These are phyloP conservation scores for Noctua pronuba DNA, from an alignment of 2,888 invertebrate genomes.

Conservation along the genomic window DNA sequence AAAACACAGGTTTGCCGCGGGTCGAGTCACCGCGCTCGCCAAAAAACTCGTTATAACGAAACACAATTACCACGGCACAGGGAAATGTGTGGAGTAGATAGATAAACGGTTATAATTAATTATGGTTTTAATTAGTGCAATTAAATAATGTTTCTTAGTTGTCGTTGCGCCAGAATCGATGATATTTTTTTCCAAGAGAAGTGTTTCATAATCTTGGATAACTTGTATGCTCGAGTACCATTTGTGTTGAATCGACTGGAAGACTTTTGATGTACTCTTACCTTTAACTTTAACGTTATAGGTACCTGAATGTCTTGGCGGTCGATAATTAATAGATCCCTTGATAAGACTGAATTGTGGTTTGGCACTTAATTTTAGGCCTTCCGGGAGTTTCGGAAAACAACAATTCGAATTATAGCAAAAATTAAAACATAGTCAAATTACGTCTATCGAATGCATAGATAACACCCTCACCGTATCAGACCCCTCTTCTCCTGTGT, in stretches of 20 bases:
- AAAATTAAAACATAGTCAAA: no score
- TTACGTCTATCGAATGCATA: neutral
- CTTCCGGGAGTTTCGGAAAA: neutral
- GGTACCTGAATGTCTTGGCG: neutral
- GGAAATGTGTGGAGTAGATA: slow-evolving; percentile 70
- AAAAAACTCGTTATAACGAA: slow-evolving; percentile 90
- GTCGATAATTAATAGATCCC: neutral
- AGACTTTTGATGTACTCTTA: neutral
- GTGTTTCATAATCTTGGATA: neutral
- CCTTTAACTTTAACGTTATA: neutral
- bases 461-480: neutral
- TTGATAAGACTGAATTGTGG: neutral
- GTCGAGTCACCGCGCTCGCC: slow-evolving; percentile 78
- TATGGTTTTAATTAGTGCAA: neutral
- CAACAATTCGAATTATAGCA: neutral
- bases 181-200: neutral
- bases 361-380: neutral
- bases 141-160: neutral
- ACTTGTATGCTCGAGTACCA: neutral
- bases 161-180: neutral
- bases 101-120: slow-evolving; percentile 49
- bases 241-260: neutral
- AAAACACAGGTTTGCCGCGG: slow-evolving; percentile 75
- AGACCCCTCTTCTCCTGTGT: neutral
- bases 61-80: slow-evolving; percentile 84